Evolutionary conservation across 37 sponge, comb jelly and placozoan species (phyloP).

Genomic region (Tethya wilhelma): DNA sequence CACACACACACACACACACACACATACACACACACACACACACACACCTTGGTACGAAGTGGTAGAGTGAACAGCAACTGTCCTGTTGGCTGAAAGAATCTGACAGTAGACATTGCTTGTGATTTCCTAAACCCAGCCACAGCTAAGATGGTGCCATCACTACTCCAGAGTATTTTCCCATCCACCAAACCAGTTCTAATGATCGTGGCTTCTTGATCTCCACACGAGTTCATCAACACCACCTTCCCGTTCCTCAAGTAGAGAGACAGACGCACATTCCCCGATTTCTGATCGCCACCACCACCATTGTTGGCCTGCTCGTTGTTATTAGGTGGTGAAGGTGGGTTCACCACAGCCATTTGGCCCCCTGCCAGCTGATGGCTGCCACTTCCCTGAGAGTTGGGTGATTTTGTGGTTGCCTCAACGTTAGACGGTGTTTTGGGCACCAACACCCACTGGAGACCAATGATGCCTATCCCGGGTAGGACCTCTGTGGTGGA

Average conservation of each 20-base stretch:
- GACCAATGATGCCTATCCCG: slow-evolving; percentile 87
- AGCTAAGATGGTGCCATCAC: slow-evolving; percentile 75
- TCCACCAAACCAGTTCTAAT: slow-evolving; percentile 85
- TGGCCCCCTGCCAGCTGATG: slow-evolving; percentile 23
- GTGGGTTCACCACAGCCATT: not conserved
- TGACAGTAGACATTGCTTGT: slow-evolving; percentile 66
- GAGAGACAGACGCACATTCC: slow-evolving; percentile 71
- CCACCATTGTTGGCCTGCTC: not conserved
- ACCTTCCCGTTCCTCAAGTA: slow-evolving; percentile 89
- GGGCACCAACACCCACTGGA: slow-evolving; percentile 82
- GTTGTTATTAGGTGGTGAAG: not conserved
- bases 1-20: no score
- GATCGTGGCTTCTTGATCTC: slow-evolving; percentile 91
- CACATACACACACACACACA: no score
- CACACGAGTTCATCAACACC: slow-evolving; percentile 91
- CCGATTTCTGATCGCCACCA: not conserved
- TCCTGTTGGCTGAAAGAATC: slow-evolving; percentile 85
- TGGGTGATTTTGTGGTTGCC: not conserved
- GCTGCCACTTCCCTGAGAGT: slow-evolving; percentile 4
- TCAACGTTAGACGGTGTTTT: slow-evolving; percentile 4
- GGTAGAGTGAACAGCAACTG: slow-evolving; percentile 83
- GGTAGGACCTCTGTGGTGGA: slow-evolving; percentile 92
- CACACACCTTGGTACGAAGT: slow-evolving; percentile 78
- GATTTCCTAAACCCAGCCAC: slow-evolving; percentile 88
- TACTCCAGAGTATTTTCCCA: slow-evolving; percentile 85